Percentiles rank a stretch among this genome's conserved stretches.
Conservation (phyloP, 2,113 vertebrate genomes). For the Channa maculata region DNA sequence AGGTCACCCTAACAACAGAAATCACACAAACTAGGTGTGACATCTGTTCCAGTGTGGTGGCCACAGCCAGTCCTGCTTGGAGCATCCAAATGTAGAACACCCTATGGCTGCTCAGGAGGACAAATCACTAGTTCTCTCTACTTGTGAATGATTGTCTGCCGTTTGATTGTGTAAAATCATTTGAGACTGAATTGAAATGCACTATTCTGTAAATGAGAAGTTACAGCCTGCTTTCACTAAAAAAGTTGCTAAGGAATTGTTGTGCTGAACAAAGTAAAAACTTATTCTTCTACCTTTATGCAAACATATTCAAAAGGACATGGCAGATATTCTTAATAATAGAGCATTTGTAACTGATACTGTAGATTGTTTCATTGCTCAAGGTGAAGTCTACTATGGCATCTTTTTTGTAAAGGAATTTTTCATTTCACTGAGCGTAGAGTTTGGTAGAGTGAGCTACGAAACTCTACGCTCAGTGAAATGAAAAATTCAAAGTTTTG, state of each 20-base stretch:
- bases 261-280: not conserved
- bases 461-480: too few relatives aligned
- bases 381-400: too few relatives aligned
- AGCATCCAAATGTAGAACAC: slow-evolving; percentile 57
- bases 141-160: slow-evolving; percentile 8
- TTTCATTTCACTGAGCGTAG: too few relatives aligned
- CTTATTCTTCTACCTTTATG: not conserved
- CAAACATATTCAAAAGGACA: not conserved
- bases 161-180: not conserved
- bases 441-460: too few relatives aligned
- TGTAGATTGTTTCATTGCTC: not conserved
- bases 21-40: slow-evolving; percentile 81
- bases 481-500: too few relatives aligned
- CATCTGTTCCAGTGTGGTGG: slow-evolving; percentile 72
- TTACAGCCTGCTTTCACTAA: not conserved
- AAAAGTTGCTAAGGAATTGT: not conserved
- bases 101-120: slow-evolving; percentile 19
- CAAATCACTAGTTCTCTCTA: slow-evolving; percentile 3
- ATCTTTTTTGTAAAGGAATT: too few relatives aligned
- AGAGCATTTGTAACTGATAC: not conserved
- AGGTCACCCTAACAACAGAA: slow-evolving; percentile 68
- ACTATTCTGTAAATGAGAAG: not conserved
- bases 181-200: not conserved
- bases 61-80: slow-evolving; percentile 52
- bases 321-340: not conserved